A percentile compares a stretch with the other conserved stretches of the same genome.
phyloP scores from a whole-genome alignment of 2,888 invertebrate genomes.

The Pandemis corylana region DNA sequence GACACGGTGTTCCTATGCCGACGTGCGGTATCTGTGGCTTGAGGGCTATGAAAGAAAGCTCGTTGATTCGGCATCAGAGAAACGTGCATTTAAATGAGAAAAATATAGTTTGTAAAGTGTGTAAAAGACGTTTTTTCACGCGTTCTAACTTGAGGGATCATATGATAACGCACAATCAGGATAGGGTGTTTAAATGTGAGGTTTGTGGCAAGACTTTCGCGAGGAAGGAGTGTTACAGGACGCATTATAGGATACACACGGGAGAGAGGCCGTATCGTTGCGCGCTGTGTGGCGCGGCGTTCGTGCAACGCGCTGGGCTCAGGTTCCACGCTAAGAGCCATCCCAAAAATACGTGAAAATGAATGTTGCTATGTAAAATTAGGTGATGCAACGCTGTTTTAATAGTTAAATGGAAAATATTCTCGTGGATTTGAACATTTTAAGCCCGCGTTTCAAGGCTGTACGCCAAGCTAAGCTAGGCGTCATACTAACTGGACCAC shows the following conservation, averaged over 20 bases:
- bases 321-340: constrained; percentile 48
- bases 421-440: too few species aligned
- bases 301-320: constrained; percentile 49
- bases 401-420: too few species aligned
- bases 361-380: neutral
- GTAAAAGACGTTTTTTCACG: constrained; percentile 54
- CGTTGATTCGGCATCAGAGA: constrained; percentile 50
- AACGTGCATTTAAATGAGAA: constrained; percentile 54
- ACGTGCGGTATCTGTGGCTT: constrained; percentile 54
- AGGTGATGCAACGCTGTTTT: too few species aligned
- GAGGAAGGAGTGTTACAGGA: constrained; percentile 42
- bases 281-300: constrained; percentile 43
- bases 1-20: constrained; percentile 51
- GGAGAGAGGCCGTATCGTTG: constrained; percentile 48
- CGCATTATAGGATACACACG: constrained; percentile 50
- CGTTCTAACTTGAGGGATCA: constrained; percentile 51
- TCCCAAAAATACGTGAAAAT: constrained; percentile 34
- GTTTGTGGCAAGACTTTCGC: constrained; percentile 45
- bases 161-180: constrained; percentile 51
- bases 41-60: constrained; percentile 44
- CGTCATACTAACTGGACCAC: too few species aligned
- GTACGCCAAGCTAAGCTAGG: too few species aligned
- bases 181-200: constrained; percentile 46
- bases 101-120: constrained; percentile 48
- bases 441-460: too few species aligned